Evolutionary conservation across 2,797 vertebrate genomes (phyloP).

Genomic region (Steatocranus sp.): DNA sequence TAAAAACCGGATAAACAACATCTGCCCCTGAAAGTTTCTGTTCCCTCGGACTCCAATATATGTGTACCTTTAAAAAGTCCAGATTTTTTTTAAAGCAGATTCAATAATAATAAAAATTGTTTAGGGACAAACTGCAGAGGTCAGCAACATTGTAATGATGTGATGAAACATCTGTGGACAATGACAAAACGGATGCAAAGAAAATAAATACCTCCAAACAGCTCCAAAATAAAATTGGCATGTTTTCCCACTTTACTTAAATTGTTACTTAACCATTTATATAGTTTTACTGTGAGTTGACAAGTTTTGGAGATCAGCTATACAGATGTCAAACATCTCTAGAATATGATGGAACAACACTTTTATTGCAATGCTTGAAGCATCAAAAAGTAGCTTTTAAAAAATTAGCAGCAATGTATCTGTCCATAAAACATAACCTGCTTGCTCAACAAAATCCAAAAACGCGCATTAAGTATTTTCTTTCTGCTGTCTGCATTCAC

Average conservation of each 20-base stretch:
- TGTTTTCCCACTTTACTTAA: not conserved
- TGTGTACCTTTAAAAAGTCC: not conserved
- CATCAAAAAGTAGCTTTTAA: not conserved
- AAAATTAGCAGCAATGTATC: not conserved
- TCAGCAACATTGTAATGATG: not conserved
- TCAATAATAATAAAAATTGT: not conserved
- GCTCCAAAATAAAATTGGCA: fast-evolving
- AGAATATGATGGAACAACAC: not conserved
- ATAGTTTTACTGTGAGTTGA: not conserved
- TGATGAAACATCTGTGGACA: not conserved
- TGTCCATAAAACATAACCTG: not conserved
- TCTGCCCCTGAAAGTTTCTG: not conserved
- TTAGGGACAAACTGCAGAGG: not conserved
- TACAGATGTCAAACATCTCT: not conserved
- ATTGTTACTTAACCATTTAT: not conserved
- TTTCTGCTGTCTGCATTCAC: not conserved
- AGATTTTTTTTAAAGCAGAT: fast-evolving
- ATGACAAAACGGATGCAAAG: fast-evolving
- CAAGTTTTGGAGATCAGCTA: not conserved
- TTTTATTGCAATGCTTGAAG: not conserved
- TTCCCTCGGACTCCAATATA: not conserved
- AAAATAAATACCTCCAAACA: not conserved
- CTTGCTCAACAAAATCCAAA: not conserved
- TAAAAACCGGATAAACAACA: not conserved
- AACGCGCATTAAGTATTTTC: not conserved